Evolutionary conservation across 1,140 invertebrate genomes (phyloP), one percentile per base, ranked within the genome.

Genomic region (Temnothorax curvispinosus): DNA sequence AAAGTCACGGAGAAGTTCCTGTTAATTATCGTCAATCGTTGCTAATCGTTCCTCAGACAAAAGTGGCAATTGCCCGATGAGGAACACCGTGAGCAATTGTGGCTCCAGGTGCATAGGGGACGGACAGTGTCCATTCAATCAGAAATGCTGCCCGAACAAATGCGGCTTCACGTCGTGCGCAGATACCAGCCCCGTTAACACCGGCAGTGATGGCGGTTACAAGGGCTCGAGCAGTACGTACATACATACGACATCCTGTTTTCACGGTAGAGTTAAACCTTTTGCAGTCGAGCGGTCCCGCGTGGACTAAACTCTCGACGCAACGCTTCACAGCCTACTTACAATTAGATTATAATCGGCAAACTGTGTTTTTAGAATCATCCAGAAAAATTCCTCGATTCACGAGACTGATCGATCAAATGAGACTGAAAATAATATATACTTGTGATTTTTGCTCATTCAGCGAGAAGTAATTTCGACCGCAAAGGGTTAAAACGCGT

Each of bases 111-210:
- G 97, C 89, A 93, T 96, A 60, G 96, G 96, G 67, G 96, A 97
- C 91, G 96, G 95, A 86, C 96, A 97, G 87, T 97, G 97, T 93
- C 90, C 93, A 62, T 94, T 95, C 87, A 97, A 95, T 88, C 96
- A 96, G 92, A 96, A 96, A 88, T 97, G 97, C 93, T 97, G 97
- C 89, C 95, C 96, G 3, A 97, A 97, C 94, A 94, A 96, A 82
- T 97, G 97, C 93, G 97, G 97, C 88, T 95, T 95, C 32, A 96
- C 96, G 88, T 97, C 97, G 2, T 97, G 97, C 89, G 95, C 95
- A 0, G 92, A 95, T 32, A 89, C 96, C 0, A 96, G 96, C 41
- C 86, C 92, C 18, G 92, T 95, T 65, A 95, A 85, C 71, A 95
- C 93, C 69, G 95, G 93, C 81, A 92, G 82, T 41, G 89, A 92